A percentile compares a stretch with the other conserved stretches of the same genome.
These are phyloP conservation scores for Tetanocera ferruginea DNA, from an alignment of 2,888 invertebrate species.

Conservation along the genomic window DNA sequence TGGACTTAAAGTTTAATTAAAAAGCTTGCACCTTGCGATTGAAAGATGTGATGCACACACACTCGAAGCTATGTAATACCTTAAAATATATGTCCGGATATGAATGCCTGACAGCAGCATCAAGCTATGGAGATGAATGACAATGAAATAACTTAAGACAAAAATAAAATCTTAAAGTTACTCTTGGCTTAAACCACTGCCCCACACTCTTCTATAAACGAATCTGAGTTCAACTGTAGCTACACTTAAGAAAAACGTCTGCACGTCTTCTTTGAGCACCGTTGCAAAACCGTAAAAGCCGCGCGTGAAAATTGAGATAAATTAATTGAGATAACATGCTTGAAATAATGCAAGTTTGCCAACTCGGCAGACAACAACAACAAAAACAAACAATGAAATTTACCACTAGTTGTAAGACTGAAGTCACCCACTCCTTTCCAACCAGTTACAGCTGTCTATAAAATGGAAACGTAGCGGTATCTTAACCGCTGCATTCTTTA, in stretches of 20 bases:
- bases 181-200: neutral
- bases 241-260: neutral
- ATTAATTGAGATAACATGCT: constrained; percentile 46
- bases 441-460: neutral
- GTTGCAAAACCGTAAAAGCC: neutral
- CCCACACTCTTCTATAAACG: neutral
- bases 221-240: no score
- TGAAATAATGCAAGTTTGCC: neutral
- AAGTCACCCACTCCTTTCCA: neutral
- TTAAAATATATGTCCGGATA: neutral
- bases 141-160: neutral
- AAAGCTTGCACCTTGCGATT: neutral
- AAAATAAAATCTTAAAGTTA: no score
- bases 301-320: constrained; percentile 45
- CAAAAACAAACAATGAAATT: neutral
- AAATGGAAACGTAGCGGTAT: neutral
- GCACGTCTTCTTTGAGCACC: neutral
- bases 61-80: neutral
- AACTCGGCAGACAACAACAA: neutral
- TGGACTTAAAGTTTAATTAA: constrained; percentile 37
- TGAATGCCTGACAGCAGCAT: neutral
- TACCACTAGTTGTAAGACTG: neutral
- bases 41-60: neutral
- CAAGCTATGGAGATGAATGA: constrained; percentile 13
- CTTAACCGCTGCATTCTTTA: neutral